These are phyloP conservation scores for Carabus problematicus DNA, from an alignment of 2,888 invertebrate genomes.

Conservation along the genomic window DNA sequence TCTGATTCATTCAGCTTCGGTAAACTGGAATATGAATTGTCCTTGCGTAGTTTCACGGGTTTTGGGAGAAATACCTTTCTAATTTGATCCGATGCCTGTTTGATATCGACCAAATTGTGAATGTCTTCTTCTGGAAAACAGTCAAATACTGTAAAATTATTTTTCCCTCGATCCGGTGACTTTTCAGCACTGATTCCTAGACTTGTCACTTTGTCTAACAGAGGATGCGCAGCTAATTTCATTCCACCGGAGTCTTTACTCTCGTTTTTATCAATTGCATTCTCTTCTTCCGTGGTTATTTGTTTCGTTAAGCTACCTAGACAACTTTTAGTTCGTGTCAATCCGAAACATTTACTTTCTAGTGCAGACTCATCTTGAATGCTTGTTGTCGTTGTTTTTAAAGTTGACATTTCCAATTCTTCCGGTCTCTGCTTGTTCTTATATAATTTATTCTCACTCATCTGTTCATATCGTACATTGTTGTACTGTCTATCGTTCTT, in stretches of 20 bases:
- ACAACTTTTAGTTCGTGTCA: conserved; percentile 44
- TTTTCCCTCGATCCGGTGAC: background rate
- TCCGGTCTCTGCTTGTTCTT: conserved; percentile 24
- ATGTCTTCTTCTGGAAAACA: conserved; percentile 16
- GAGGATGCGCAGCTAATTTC: conserved; percentile 8
- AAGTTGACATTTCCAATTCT: conserved; percentile 35
- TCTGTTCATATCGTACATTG: too few relatives aligned
- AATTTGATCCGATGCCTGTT: conserved; percentile 45
- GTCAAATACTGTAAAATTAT: conserved; percentile 25
- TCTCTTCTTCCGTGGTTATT: background rate
- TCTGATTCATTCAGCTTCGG: conserved; percentile 26
- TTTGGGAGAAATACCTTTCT: conserved; percentile 45
- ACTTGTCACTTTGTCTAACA: conserved; percentile 45
- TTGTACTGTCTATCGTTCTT: background rate
- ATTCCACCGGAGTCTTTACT: too few relatives aligned
- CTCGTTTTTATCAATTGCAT: background rate
- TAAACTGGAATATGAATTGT: conserved; percentile 38
- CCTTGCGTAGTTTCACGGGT: conserved; percentile 41
- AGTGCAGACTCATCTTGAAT: conserved; percentile 4
- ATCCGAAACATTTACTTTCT: conserved; percentile 35
- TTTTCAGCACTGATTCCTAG: conserved; percentile 43
- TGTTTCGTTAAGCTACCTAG: conserved; percentile 33
- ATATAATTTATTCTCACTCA: conserved; percentile 5
- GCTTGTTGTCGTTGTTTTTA: conserved; percentile 12
- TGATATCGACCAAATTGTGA: conserved; percentile 43